A percentile compares a stretch with the other conserved stretches of the same genome.
These are phyloP conservation scores for Auanema freiburgensis DNA, from an alignment of 2,888 invertebrate genomes.

Conservation along the genomic window DNA sequence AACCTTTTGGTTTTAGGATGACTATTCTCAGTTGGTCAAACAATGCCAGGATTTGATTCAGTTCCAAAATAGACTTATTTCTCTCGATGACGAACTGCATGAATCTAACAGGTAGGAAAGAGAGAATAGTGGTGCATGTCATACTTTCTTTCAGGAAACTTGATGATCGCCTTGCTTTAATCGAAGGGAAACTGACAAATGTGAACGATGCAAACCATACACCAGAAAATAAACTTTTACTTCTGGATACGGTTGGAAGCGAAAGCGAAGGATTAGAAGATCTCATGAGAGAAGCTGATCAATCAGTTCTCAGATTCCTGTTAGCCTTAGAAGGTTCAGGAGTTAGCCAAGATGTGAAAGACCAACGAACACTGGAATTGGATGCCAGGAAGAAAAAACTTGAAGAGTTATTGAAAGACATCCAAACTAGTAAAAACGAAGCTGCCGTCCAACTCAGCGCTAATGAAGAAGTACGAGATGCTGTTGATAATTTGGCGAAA, in stretches of 20 bases:
- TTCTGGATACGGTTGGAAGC: constrained; percentile 37
- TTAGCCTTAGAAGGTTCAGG: constrained; percentile 35
- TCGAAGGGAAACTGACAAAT: constrained; percentile 3
- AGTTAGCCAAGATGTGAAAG: constrained; percentile 30
- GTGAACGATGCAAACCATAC: constrained; percentile 6
- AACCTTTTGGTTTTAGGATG: constrained; percentile 20
- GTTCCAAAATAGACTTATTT: constrained; percentile 42
- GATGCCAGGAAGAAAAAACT: constrained; percentile 23
- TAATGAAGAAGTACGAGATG: constrained; percentile 43
- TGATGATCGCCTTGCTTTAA: constrained; percentile 8
- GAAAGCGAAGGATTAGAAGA: too few species aligned
- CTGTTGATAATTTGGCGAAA: constrained; percentile 26
- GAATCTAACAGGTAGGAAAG: constrained; percentile 24
- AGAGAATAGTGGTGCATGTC: too few species aligned
- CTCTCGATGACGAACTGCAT: constrained; percentile 38
- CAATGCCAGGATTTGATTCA: constrained; percentile 41
- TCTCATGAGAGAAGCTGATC: constrained; percentile 23
- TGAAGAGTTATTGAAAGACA: constrained; percentile 22
- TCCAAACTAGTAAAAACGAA: constrained; percentile 39
- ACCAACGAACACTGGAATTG: constrained; percentile 26
- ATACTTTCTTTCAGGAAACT: constrained; percentile 7
- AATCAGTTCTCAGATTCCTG: constrained; percentile 30
- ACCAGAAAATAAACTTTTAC: constrained; percentile 11
- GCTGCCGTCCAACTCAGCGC: constrained; percentile 33
- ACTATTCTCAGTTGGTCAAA: constrained; percentile 40